Percentiles rank a stretch among this genome's conserved stretches.
phyloP scores from a whole-genome alignment of 2,113 vertebrate species.

The Procavia capensis region DNA sequence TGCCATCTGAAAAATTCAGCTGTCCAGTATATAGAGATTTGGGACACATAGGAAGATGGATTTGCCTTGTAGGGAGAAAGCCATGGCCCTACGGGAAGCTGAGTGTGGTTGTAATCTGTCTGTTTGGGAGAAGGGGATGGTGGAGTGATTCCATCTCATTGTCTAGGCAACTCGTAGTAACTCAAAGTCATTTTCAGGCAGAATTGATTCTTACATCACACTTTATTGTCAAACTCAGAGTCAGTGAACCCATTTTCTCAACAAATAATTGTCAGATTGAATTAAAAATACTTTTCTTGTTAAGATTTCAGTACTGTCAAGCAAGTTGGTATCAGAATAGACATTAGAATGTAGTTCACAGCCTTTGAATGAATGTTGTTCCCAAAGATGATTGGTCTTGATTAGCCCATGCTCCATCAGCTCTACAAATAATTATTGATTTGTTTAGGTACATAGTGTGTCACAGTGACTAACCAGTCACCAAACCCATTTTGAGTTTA shows the following conservation, averaged over 20 bases:
- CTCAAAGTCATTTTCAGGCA: neutral
- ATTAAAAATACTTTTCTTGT: neutral
- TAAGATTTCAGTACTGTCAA: conserved; percentile 34
- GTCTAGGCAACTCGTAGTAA: neutral
- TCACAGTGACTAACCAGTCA: neutral
- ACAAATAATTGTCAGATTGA: conserved; percentile 24
- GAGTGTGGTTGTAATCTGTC: neutral
- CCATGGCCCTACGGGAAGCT: neutral
- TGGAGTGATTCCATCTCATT: neutral
- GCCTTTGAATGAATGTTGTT: conserved; percentile 2
- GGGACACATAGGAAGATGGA: neutral
- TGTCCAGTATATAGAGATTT: neutral
- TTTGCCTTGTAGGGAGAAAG: neutral
- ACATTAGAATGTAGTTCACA: conserved; percentile 4
- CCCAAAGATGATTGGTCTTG: neutral
- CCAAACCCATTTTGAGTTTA: neutral
- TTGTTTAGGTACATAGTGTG: neutral
- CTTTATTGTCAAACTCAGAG: neutral
- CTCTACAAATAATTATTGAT: conserved; percentile 6
- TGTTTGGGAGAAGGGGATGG: neutral
- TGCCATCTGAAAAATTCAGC: neutral
- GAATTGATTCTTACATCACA: neutral
- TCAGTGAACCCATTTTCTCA: conserved; percentile 3
- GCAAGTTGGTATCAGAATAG: neutral
- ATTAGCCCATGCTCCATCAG: conserved; percentile 13